Evolutionary conservation across 2,113 vertebrate genomes (phyloP).

Genomic region (Paratilapia polleni): DNA sequence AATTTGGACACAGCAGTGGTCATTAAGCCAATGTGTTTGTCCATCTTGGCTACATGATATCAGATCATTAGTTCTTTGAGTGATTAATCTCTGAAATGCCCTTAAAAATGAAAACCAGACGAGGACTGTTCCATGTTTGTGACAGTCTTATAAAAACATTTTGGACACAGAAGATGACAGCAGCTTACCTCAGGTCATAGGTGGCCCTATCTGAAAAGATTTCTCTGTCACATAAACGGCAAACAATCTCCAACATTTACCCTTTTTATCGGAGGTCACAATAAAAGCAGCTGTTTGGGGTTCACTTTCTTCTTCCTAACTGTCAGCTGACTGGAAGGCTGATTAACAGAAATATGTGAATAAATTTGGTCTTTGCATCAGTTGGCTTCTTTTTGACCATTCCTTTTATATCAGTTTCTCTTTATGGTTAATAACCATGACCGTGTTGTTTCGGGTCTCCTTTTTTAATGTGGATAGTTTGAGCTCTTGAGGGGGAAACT

Average conservation of each 20-base stretch:
- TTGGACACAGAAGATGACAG: background rate
- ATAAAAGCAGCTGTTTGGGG: background rate
- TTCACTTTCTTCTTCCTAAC: background rate
- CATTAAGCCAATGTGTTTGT: too few relatives aligned
- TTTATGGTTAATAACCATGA: background rate
- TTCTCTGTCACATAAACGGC: background rate
- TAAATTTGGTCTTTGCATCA: background rate
- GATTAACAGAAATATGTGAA: background rate
- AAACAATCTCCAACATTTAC: background rate
- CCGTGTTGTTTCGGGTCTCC: background rate
- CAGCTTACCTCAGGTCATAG: background rate
- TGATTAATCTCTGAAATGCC: background rate
- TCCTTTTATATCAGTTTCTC: background rate
- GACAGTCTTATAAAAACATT: rapidly evolving
- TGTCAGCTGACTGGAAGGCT: background rate
- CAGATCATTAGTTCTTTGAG: background rate
- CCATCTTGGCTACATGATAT: background rate
- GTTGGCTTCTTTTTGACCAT: background rate
- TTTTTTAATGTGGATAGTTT: background rate
- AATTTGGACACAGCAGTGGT: background rate
- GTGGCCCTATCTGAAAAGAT: background rate
- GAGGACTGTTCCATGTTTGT: background rate
- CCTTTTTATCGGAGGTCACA: background rate
- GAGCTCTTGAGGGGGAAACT: rapidly evolving
- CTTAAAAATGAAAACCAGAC: background rate